Percentiles rank a stretch among this genome's conserved stretches.
phyloP scores from a whole-genome alignment of 2,888 invertebrate genomes.

The Sinohyriopsis cumingii region DNA sequence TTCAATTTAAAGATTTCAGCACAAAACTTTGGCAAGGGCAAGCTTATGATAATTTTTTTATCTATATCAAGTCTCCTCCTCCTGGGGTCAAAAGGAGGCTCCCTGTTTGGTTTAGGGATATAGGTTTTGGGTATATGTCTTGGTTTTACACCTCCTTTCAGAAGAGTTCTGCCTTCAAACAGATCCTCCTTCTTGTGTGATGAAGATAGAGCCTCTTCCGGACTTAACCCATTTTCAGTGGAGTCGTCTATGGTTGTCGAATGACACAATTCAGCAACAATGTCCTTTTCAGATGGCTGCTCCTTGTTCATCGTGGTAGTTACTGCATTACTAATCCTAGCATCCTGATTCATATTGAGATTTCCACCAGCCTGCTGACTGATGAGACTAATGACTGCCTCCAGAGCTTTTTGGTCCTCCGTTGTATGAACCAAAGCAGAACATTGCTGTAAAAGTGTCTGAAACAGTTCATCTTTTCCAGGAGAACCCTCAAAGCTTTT shows the following conservation, averaged over 20 bases:
- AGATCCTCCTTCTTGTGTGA: slow-evolving; percentile 6
- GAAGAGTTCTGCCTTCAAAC: slow-evolving; percentile 50
- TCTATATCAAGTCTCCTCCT: background rate
- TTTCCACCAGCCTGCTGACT: slow-evolving; percentile 14
- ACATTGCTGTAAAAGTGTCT: slow-evolving; percentile 25
- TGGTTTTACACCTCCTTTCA: slow-evolving; percentile 49
- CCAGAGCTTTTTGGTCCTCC: slow-evolving; percentile 19
- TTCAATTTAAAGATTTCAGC: slow-evolving; percentile 7
- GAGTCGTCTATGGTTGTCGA: no score
- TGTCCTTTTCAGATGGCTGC: no score
- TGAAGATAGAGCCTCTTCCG: background rate
- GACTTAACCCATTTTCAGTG: background rate
- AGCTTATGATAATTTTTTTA: background rate
- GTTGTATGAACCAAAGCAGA: slow-evolving; percentile 27
- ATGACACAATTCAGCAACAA: no score
- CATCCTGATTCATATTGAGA: background rate
- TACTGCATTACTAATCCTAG: no score
- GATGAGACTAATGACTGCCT: slow-evolving; percentile 17
- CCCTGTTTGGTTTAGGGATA: slow-evolving; percentile 19
- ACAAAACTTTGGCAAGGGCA: slow-evolving; percentile 26
- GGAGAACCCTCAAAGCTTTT: no score
- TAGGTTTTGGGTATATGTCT: slow-evolving; percentile 45
- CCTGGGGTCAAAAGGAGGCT: slow-evolving; percentile 39
- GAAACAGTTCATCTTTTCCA: slow-evolving; percentile 16
- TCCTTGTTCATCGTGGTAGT: no score